Percentiles rank a stretch among this genome's conserved stretches.
These are phyloP conservation scores for Saxidomus purpurata DNA, from an alignment of 1,140 invertebrate genomes.

Conservation along the genomic window DNA sequence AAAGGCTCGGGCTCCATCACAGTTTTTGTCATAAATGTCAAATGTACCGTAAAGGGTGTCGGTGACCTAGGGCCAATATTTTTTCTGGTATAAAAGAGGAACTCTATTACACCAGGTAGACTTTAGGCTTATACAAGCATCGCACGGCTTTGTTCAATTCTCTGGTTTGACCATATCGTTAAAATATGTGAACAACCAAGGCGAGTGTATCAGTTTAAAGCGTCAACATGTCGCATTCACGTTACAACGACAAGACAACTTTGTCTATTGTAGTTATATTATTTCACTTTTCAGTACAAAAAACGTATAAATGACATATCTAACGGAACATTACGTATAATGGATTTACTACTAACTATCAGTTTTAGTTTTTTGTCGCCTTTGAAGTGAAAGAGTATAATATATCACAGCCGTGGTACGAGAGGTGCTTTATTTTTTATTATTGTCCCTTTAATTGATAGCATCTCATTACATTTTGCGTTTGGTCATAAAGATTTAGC, in stretches of 20 bases:
- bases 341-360: constrained; percentile 33
- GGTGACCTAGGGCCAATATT: too few relatives aligned
- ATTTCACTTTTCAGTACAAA: constrained; percentile 21
- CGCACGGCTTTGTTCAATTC: too few relatives aligned
- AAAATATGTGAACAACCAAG: neutral
- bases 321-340: constrained; percentile 27
- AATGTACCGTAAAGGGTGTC: too few relatives aligned
- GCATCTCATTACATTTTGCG: neutral
- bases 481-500: neutral
- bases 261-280: neutral
- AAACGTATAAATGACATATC: constrained; percentile 53
- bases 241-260: neutral
- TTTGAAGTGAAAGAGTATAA: constrained; percentile 26
- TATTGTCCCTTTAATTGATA: constrained; percentile 2
- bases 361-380: constrained; percentile 36
- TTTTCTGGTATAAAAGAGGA: too few relatives aligned
- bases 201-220: constrained; percentile 20
- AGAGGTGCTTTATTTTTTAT: neutral
- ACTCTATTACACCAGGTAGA: too few relatives aligned
- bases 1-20: too few relatives aligned
- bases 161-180: too few relatives aligned
- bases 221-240: constrained; percentile 2
- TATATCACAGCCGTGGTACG: constrained; percentile 8
- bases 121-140: too few relatives aligned
- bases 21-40: too few relatives aligned